These are phyloP conservation scores for Platyura marginata DNA, from an alignment of 1,140 invertebrate species.

Conservation along the genomic window DNA sequence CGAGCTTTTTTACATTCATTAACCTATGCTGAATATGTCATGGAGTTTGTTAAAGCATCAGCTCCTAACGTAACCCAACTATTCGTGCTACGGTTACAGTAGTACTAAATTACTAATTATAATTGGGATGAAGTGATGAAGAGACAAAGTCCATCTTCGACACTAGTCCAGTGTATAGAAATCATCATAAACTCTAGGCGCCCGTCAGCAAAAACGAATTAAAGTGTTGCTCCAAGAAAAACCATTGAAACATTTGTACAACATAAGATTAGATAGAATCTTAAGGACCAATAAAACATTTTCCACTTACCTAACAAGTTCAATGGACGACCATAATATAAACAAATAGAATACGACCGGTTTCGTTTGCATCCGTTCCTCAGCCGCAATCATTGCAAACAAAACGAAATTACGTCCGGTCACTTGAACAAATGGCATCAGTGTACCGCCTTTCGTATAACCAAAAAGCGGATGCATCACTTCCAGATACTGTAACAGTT, in stretches of 20 bases:
- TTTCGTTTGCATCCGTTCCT: constrained; percentile 69
- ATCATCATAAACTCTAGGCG: constrained; percentile 21
- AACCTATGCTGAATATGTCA: too few species aligned
- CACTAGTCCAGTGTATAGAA: too few species aligned
- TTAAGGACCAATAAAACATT: constrained; percentile 8
- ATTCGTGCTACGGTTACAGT: too few species aligned
- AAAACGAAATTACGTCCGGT: constrained; percentile 60
- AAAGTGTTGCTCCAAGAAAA: too few species aligned
- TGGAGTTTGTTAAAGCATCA: too few species aligned
- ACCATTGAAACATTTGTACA: too few species aligned
- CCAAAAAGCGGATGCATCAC: constrained; percentile 78
- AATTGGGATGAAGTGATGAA: too few species aligned
- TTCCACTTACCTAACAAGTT: constrained; percentile 72
- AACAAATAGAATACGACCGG: constrained; percentile 78
- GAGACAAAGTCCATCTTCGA: too few species aligned
- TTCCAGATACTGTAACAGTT: constrained; percentile 69
- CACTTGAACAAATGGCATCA: constrained; percentile 51
- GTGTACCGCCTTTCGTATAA: constrained; percentile 55
- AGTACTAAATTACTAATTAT: too few species aligned
- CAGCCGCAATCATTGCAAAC: constrained; percentile 66
- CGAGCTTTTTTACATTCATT: too few species aligned
- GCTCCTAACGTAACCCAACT: too few species aligned
- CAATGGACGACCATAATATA: constrained; percentile 58
- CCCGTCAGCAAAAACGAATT: background rate
- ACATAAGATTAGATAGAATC: background rate